A percentile compares a stretch with the other conserved stretches of the same genome.
Conservation (phyloP, 2,797 vertebrate species). For the Gila robusta region DNA sequence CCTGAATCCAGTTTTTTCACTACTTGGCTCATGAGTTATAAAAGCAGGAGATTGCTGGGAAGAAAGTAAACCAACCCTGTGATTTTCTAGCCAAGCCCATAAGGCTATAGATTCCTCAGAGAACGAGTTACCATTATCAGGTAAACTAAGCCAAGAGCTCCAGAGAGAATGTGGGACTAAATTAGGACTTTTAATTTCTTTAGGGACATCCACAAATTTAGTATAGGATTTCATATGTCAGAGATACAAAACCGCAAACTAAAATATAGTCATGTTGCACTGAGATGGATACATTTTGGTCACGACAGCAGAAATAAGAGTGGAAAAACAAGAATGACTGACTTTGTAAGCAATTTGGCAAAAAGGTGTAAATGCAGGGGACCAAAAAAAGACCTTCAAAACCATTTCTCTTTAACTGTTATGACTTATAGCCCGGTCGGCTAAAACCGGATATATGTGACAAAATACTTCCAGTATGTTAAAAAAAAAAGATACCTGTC, state of each 20-base stretch:
- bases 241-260: conserved; percentile 17
- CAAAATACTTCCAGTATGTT: not conserved
- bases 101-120: conserved; percentile 39
- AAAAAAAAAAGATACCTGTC: not conserved
- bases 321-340: conserved; percentile 24
- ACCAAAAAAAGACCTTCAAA: not conserved
- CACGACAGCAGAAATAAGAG: not conserved
- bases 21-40: not conserved
- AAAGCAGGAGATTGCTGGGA: conserved; percentile 24
- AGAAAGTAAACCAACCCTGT: conserved; percentile 34
- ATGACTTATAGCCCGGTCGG: not conserved
- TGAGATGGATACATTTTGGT: not conserved
- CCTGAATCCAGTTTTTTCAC: not conserved
- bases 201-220: conserved; percentile 7
- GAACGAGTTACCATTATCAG: conserved; percentile 25
- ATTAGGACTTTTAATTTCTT: conserved; percentile 16
- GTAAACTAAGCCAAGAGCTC: conserved; percentile 13
- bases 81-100: conserved; percentile 11
- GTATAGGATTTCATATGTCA: conserved; percentile 1
- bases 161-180: not conserved
- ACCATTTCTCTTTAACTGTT: not conserved
- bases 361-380: conserved; percentile 22
- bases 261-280: not conserved
- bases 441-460: not conserved
- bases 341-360: not conserved